Evolutionary conservation across 2,113 vertebrate species (phyloP), one percentile per base, ranked within the genome.

Genomic region (Aptenodytes forsteri): DNA sequence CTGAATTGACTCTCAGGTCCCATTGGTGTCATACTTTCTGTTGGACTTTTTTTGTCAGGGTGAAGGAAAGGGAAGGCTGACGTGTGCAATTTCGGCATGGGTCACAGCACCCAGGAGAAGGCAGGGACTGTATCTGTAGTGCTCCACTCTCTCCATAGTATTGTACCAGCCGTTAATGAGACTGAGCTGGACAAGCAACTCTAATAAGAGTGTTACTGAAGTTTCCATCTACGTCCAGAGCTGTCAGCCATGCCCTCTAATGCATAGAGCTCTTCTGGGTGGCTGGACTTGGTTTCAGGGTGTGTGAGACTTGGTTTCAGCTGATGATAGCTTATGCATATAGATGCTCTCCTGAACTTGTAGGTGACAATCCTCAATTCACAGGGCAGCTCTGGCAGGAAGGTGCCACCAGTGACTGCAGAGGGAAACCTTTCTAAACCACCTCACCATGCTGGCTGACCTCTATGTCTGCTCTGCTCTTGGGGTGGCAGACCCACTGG

Each of bases 141-240:
- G 54, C 54, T 59, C 26, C 38, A 3, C 26, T 52, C 17, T 69
- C 17, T 56, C 54, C 0, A 0, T 30, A 21, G 46, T 42, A 22
- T 42, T 0, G 1, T 59, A n/a, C n/a, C 7, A 10, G 32, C 30
- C 13, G 2, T 36, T 77, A 36, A 36, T 7, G 3, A 20, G 44
- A 3, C 52, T 59, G 52, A 67, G 20, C 30, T 77, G 84, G 30
- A 30, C 52, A 36, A 42, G 26, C 16, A 42, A 6, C 36, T 77
- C 30, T 20, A 46, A 7, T 64, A 18, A 27, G 70, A 40, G 44
- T 9, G 25, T 30, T 29, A 29, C 16, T 25, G 44, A 40, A 50
- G 16, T 77, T 59, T 67, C 72, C 36, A 4, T 59, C 62, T 42
- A 13, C 1, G 1, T n/a, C 30, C 36, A n/a, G 30, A 40, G 30